Conservation (phyloP, 2,888 invertebrate species). For the Cheilosia pagana region DNA sequence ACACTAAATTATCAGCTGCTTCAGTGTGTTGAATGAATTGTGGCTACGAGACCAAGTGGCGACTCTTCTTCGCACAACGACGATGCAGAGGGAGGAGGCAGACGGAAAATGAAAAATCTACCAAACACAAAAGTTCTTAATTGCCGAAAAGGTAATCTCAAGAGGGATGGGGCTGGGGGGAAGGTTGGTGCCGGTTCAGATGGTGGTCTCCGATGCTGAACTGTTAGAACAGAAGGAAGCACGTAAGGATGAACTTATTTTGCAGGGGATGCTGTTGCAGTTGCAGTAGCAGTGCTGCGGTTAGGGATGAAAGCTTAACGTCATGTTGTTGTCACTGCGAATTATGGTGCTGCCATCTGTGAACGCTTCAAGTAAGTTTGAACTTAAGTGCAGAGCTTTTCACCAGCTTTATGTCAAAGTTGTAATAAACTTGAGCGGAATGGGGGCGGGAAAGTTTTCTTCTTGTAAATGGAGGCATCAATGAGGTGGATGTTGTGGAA, state of each 20-base stretch:
- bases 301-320: slow-evolving; percentile 57
- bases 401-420: slow-evolving; percentile 57
- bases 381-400: slow-evolving; percentile 46
- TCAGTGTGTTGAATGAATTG: slow-evolving; percentile 47
- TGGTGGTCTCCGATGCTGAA: slow-evolving; percentile 36
- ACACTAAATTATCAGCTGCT: slow-evolving; percentile 64
- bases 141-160: slow-evolving; percentile 61
- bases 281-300: slow-evolving; percentile 32
- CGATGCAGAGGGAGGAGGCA: slow-evolving; percentile 21
- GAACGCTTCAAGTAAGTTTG: slow-evolving; percentile 22
- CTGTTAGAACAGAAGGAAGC: slow-evolving; percentile 24
- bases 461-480: not conserved
- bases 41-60: slow-evolving; percentile 28
- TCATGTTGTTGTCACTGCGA: slow-evolving; percentile 7
- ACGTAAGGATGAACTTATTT: slow-evolving; percentile 24
- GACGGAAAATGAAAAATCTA: slow-evolving; percentile 26
- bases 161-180: slow-evolving; percentile 6
- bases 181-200: slow-evolving; percentile 13
- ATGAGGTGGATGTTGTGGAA: too few relatives aligned
- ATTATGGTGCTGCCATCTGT: slow-evolving; percentile 66
- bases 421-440: slow-evolving; percentile 37
- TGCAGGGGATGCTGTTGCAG: slow-evolving; percentile 59
- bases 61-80: not conserved
- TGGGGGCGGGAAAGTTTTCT: slow-evolving; percentile 32
- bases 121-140: slow-evolving; percentile 64